Conservation (phyloP, 2,113 vertebrate genomes). For the Illadopsis cleaveri region DNA sequence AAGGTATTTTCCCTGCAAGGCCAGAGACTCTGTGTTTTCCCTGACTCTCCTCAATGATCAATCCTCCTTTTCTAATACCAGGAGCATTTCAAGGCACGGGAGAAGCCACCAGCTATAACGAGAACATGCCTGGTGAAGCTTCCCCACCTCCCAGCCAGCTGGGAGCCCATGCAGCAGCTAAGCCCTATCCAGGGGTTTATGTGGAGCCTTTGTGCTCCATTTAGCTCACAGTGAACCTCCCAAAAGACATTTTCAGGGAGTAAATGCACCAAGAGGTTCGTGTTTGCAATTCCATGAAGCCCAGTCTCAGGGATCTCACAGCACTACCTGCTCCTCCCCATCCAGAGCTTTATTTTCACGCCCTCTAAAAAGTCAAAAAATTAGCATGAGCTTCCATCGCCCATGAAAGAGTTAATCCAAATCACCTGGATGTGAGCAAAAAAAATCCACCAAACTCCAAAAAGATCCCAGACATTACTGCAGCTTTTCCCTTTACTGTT, state of each 20-base stretch:
- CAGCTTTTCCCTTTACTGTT: not conserved
- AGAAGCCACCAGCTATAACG: not conserved
- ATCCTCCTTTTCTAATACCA: not conserved
- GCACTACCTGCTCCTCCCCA: not conserved
- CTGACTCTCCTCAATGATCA: not conserved
- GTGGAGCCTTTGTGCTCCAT: not conserved
- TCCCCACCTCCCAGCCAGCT: not conserved
- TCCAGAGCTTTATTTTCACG: not conserved
- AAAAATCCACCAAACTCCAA: not conserved
- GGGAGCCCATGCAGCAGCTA: not conserved
- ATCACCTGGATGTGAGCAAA: not conserved
- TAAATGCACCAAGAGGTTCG: accelerated
- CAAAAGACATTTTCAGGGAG: not conserved
- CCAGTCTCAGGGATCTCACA: not conserved
- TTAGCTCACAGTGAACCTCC: not conserved
- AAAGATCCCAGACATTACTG: not conserved
- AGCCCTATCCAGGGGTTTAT: not conserved
- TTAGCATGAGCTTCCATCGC: accelerated
- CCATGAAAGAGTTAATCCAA: not conserved
- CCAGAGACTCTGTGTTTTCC: not conserved
- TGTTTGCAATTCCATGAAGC: not conserved
- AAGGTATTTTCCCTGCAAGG: not conserved
- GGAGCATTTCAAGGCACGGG: not conserved
- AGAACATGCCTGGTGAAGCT: not conserved
- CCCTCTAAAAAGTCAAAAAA: not conserved